phyloP scores from a whole-genome alignment of 2,888 invertebrate genomes.

The Parapristionchus giblindavisi region DNA sequence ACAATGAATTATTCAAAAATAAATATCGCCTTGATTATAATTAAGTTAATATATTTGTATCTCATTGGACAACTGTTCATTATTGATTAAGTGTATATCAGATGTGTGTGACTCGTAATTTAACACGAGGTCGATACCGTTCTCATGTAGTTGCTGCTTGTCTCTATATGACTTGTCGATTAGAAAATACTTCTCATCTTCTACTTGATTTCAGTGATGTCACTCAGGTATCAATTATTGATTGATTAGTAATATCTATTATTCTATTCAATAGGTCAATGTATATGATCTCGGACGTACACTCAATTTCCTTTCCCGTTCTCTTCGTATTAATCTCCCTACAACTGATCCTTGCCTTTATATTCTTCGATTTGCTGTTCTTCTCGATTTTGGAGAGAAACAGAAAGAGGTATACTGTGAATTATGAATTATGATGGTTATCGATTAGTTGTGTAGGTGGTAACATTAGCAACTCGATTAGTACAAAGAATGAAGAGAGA shows the following conservation, averaged over 20 bases:
- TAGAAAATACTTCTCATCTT: constrained; percentile 92
- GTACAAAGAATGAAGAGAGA: constrained; percentile 98
- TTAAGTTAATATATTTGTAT: constrained; percentile 59
- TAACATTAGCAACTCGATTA: constrained; percentile 89
- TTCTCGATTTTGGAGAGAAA: constrained; percentile 85
- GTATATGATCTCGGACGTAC: constrained; percentile 93
- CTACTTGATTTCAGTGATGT: constrained; percentile 96
- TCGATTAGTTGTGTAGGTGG: constrained; percentile 75
- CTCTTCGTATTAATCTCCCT: constrained; percentile 80
- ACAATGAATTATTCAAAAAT: constrained; percentile 75
- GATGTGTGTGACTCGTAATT: constrained; percentile 72
- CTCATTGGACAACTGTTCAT: background rate
- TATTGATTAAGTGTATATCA: too few species aligned
- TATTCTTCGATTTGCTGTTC: constrained; percentile 91
- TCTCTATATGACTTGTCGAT: constrained; percentile 94
- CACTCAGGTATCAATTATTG: constrained; percentile 60
- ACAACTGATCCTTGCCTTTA: constrained; percentile 90
- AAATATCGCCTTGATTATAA: constrained; percentile 79
- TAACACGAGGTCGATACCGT: constrained; percentile 88
- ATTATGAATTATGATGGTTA: background rate
- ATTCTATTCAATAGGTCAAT: constrained; percentile 78
- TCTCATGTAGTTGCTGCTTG: constrained; percentile 94
- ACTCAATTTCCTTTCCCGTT: constrained; percentile 84
- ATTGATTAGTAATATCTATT: background rate
- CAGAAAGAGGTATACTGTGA: constrained; percentile 79